Conservation (phyloP, 2,888 invertebrate genomes). For the Cheilosia scutellata region DNA sequence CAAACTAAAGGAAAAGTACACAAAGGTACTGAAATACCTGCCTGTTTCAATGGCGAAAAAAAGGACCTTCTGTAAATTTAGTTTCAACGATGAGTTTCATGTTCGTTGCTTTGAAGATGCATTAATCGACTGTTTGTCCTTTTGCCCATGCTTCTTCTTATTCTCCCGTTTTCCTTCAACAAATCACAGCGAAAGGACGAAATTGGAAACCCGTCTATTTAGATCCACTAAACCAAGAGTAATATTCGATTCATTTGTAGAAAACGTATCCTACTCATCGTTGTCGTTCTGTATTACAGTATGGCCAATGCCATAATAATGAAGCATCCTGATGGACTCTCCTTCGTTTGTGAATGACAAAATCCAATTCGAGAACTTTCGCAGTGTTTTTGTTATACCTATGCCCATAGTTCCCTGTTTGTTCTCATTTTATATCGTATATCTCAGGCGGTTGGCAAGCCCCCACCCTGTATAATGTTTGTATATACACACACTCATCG, state of each 20-base stretch:
- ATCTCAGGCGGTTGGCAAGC: not conserved
- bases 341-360: slow-evolving; percentile 10
- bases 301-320: slow-evolving; percentile 21
- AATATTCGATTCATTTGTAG: slow-evolving; percentile 46
- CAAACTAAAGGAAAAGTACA: slow-evolving; percentile 36
- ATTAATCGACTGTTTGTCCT: slow-evolving; percentile 39
- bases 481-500: slow-evolving; percentile 1
- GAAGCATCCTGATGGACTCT: slow-evolving; percentile 15
- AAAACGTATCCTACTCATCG: slow-evolving; percentile 27
- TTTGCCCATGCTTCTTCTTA: not conserved
- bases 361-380: slow-evolving; percentile 46
- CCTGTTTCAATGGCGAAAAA: not conserved
- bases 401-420: slow-evolving; percentile 21
- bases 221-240: slow-evolving; percentile 46
- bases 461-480: no score
- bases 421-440: slow-evolving; percentile 9
- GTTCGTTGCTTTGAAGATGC: slow-evolving; percentile 37
- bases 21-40: slow-evolving; percentile 34
- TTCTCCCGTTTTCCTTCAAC: not conserved
- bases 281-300: not conserved
- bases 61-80: slow-evolving; percentile 40
- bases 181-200: slow-evolving; percentile 9
- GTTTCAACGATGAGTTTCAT: slow-evolving; percentile 40
- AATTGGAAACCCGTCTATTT: slow-evolving; percentile 40
- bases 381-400: slow-evolving; percentile 47